Conservation (phyloP, 2,797 vertebrate genomes). For the Anas flavirostris region DNA sequence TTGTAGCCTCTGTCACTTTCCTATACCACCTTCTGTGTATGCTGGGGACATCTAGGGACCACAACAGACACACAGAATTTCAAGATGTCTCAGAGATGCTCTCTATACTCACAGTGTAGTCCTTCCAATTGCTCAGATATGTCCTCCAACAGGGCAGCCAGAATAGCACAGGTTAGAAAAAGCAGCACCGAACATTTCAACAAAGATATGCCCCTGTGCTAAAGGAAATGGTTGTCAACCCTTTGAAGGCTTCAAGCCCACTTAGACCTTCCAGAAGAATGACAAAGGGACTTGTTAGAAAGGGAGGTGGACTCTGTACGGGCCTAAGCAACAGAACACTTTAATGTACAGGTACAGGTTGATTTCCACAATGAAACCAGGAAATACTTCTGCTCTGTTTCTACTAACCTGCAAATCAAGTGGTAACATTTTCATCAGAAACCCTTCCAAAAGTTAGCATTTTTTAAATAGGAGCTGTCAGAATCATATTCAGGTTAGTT, state of each 20-base stretch:
- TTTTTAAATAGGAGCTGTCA: constrained; percentile 3
- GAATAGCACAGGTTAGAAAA: neutral
- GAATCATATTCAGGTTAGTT: neutral
- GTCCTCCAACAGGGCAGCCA: neutral
- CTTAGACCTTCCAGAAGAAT: neutral
- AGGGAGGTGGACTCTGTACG: neutral
- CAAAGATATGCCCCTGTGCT: neutral
- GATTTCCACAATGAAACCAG: neutral
- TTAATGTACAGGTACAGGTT: neutral
- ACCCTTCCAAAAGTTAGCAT: neutral
- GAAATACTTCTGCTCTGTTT: neutral
- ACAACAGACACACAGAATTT: neutral
- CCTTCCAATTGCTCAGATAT: neutral
- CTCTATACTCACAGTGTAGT: neutral
- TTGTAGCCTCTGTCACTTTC: neutral
- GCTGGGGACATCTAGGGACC: neutral
- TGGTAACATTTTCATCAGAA: neutral
- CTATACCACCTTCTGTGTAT: neutral
- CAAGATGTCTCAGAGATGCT: neutral
- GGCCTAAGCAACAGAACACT: neutral
- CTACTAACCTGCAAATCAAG: neutral
- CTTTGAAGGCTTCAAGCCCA: neutral
- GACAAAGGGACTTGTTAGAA: neutral
- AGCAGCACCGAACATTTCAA: neutral
- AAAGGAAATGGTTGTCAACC: neutral